Percentiles rank a stretch among this genome's conserved stretches.
phyloP scores from a whole-genome alignment of 2,888 invertebrate genomes.

The Ametastegia equiseti region DNA sequence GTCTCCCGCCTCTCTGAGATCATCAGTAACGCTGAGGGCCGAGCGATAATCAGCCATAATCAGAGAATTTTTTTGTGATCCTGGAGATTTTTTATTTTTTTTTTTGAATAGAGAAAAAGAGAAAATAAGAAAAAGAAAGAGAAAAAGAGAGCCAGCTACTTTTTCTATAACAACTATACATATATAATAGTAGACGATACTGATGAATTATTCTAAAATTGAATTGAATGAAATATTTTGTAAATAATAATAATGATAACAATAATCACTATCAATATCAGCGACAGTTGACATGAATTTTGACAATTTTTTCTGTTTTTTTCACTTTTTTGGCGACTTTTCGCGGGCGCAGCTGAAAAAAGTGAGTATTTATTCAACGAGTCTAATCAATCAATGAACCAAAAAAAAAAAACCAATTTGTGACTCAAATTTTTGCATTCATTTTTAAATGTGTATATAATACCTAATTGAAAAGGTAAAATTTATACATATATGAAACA shows the following conservation, averaged over 20 bases:
- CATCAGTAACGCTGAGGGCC: conserved; percentile 72
- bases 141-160: conserved; percentile 16
- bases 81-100: conserved; percentile 31
- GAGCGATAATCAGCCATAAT: conserved; percentile 61
- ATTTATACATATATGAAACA: neutral
- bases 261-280: conserved; percentile 47
- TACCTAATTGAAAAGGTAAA: neutral
- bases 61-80: conserved; percentile 52
- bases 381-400: conserved; percentile 54
- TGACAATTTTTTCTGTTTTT: conserved; percentile 74
- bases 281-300: conserved; percentile 74
- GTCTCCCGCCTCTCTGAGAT: conserved; percentile 75
- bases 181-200: conserved; percentile 62
- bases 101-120: conserved; percentile 55
- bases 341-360: conserved; percentile 72
- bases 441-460: neutral
- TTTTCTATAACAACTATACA: conserved; percentile 29
- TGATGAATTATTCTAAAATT: conserved; percentile 61
- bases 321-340: conserved; percentile 76
- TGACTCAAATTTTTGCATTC: conserved; percentile 6
- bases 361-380: conserved; percentile 74
- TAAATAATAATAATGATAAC: too few relatives aligned
- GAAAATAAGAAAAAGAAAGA: conserved; percentile 53
- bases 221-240: conserved; percentile 59
- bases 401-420: neutral